phyloP scores from a whole-genome alignment of 2,113 vertebrate genomes.

The Nyctibius bracteatus region DNA sequence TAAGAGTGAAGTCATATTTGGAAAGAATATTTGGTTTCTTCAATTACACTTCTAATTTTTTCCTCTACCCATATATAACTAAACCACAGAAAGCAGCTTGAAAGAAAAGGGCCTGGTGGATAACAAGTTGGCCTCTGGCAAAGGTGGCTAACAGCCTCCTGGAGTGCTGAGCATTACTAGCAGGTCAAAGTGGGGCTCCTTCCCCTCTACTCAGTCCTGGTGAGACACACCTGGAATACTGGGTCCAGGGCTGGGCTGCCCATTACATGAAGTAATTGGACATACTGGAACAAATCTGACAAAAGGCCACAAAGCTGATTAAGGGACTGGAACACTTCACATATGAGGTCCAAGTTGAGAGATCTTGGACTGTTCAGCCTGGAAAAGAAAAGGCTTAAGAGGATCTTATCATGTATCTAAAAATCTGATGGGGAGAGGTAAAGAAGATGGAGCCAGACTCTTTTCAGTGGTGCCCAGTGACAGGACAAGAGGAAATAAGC shows the following conservation, averaged over 20 bases:
- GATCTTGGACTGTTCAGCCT: not conserved
- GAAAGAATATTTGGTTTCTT: not conserved
- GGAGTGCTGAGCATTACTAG: not conserved
- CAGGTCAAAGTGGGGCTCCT: not conserved
- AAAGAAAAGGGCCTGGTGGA: not conserved
- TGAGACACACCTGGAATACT: not conserved
- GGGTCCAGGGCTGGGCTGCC: not conserved
- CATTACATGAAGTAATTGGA: not conserved
- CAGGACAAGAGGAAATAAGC: not conserved
- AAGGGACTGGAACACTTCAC: not conserved
- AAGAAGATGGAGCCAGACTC: not conserved
- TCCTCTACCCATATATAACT: not conserved
- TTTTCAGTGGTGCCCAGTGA: not conserved
- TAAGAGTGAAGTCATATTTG: not conserved
- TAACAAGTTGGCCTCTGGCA: not conserved
- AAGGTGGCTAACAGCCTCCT: accelerated
- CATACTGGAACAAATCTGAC: not conserved
- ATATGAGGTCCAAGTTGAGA: not conserved
- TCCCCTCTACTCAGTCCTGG: not conserved
- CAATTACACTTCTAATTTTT: not conserved
- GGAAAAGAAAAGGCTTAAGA: not conserved
- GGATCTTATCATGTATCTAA: not conserved
- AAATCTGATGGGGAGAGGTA: not conserved
- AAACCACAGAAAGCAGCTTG: not conserved
- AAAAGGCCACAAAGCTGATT: not conserved